phyloP scores from a whole-genome alignment of 37 sponge, comb jelly and placozoan species.

The Chondrosia reniformis region DNA sequence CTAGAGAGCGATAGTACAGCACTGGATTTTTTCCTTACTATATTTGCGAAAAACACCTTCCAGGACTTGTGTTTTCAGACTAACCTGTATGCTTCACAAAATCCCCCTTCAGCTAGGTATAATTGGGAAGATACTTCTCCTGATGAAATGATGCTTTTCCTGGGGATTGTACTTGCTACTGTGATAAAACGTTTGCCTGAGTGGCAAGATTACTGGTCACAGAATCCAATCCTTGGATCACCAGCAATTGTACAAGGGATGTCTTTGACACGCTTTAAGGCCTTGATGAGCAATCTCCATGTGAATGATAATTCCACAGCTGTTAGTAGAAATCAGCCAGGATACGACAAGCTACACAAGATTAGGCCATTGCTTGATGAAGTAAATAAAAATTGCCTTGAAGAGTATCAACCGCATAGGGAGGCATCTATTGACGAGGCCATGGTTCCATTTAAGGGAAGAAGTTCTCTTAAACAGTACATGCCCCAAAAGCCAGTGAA shows the following conservation, averaged over 20 bases:
- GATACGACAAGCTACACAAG: slow-evolving; percentile 14
- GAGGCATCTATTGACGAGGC: slow-evolving; percentile 18
- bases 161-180: slow-evolving; percentile 36
- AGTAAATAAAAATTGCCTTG: background rate
- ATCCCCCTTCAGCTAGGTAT: background rate
- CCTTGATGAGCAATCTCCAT: slow-evolving; percentile 2
- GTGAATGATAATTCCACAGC: slow-evolving; percentile 12
- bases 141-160: slow-evolving; percentile 22
- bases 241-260: slow-evolving; percentile 22
- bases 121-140: background rate
- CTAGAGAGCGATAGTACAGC: no score
- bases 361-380: slow-evolving; percentile 8
- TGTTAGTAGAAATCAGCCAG: background rate
- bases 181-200: slow-evolving; percentile 33
- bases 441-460: slow-evolving; percentile 10
- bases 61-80: no score
- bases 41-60: no score
- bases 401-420: background rate
- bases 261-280: background rate
- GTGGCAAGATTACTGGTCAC: slow-evolving; percentile 11
- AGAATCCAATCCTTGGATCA: slow-evolving; percentile 6
- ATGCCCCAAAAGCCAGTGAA: slow-evolving; percentile 13
- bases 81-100: slow-evolving; percentile 34
- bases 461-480: background rate
- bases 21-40: no score